Evolutionary conservation across 2,888 invertebrate species (phyloP).

Genomic region (Yponomeuta cagnagella): DNA sequence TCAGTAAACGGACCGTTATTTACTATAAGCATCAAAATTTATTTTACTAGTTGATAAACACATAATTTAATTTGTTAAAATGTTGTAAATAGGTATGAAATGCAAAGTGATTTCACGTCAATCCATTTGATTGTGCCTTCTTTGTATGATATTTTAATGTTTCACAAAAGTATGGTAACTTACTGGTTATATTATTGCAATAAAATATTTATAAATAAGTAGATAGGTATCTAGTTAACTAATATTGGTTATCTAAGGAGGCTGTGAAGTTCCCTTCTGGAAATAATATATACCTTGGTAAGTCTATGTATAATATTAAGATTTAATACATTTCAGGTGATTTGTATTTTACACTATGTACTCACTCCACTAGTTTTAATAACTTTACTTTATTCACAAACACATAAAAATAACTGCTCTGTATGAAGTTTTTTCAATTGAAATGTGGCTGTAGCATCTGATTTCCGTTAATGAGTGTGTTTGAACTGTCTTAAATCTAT

Average conservation of each 20-base stretch:
- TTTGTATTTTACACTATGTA: not conserved
- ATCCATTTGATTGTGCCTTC: not conserved
- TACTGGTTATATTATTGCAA: not conserved
- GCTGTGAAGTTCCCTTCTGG: slow-evolving; percentile 2
- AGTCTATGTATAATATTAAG: not conserved
- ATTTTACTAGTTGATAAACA: not conserved
- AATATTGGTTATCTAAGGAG: not conserved
- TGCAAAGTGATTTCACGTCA: not conserved
- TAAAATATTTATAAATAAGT: too few relatives aligned
- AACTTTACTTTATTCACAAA: too few relatives aligned
- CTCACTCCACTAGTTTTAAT: not conserved
- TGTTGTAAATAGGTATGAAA: too few relatives aligned
- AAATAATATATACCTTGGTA: not conserved
- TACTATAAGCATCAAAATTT: not conserved
- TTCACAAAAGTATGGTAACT: not conserved
- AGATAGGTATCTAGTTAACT: too few relatives aligned
- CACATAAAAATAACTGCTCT: too few relatives aligned
- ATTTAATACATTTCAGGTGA: not conserved
- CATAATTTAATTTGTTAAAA: not conserved
- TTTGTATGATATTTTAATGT: not conserved
- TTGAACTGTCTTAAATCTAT: too few relatives aligned
- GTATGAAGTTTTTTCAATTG: too few relatives aligned
- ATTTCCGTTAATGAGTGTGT: too few relatives aligned
- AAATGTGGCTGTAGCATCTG: too few relatives aligned
- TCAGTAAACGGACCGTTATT: too few relatives aligned